These are phyloP conservation scores for Epirrhoe alternata DNA, from an alignment of 2,888 invertebrate genomes.

Conservation along the genomic window DNA sequence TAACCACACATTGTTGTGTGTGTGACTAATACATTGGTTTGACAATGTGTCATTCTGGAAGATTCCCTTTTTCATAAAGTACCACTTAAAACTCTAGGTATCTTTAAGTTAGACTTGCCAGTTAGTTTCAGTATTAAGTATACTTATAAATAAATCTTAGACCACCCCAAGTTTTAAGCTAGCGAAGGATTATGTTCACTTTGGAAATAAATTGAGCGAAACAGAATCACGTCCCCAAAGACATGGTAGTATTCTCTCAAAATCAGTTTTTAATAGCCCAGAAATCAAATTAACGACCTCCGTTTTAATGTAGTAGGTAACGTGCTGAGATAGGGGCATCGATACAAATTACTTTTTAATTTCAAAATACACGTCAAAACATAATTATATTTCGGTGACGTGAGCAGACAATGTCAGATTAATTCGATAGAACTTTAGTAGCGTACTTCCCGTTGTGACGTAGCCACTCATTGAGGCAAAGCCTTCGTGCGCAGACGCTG, in stretches of 20 bases:
- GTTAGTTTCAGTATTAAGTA: too few relatives aligned
- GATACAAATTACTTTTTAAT: slow-evolving; percentile 24
- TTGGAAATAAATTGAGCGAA: too few relatives aligned
- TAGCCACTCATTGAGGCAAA: slow-evolving; percentile 75
- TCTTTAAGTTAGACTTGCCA: neutral
- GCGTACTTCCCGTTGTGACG: slow-evolving; percentile 83
- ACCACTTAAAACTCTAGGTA: neutral
- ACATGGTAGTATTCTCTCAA: too few relatives aligned
- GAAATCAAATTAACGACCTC: neutral
- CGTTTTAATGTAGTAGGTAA: neutral
- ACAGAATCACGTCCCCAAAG: too few relatives aligned
- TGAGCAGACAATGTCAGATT: slow-evolving; percentile 63
- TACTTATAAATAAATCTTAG: too few relatives aligned
- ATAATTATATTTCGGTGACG: slow-evolving; percentile 72
- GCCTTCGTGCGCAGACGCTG: slow-evolving; percentile 67
- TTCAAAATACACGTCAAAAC: slow-evolving; percentile 60
- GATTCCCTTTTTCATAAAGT: neutral
- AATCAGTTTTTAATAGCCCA: neutral
- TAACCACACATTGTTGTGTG: neutral
- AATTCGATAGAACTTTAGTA: slow-evolving; percentile 69
- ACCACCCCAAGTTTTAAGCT: too few relatives aligned
- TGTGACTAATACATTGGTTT: neutral
- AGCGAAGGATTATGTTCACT: too few relatives aligned
- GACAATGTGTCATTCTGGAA: neutral
- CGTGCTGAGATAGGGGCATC: neutral